Evolutionary conservation across 2,888 invertebrate species (phyloP).

Genomic region (Habroteleia sp.): DNA sequence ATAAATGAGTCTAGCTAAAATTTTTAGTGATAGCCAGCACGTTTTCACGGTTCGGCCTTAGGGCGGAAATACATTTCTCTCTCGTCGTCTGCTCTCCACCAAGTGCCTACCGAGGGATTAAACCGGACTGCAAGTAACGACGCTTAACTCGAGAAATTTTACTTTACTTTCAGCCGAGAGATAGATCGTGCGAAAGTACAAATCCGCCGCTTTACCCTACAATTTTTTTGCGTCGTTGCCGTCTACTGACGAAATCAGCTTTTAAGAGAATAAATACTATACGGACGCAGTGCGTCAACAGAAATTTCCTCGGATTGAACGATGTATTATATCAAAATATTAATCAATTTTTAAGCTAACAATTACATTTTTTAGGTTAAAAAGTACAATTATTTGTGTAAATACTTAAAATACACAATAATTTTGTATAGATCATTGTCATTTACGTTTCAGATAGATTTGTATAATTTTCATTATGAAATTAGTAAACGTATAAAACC

Average conservation of each 20-base stretch:
- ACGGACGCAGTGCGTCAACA: conserved; percentile 25
- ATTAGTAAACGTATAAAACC: too few species aligned
- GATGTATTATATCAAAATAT: too few species aligned
- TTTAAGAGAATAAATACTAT: conserved; percentile 34
- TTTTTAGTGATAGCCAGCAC: conserved; percentile 71
- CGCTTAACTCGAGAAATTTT: conserved; percentile 40
- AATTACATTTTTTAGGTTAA: too few species aligned
- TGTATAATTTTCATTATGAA: too few species aligned
- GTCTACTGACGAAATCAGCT: conserved; percentile 19
- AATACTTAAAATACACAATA: too few species aligned
- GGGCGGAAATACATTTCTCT: conserved; percentile 44
- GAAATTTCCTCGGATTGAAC: too few species aligned
- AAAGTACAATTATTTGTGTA: too few species aligned
- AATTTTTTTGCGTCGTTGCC: conserved; percentile 6
- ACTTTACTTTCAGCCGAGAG: conserved; percentile 25
- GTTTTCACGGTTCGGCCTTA: conserved; percentile 46
- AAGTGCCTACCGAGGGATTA: conserved; percentile 28
- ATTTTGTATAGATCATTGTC: too few species aligned
- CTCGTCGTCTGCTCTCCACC: conserved; percentile 4
- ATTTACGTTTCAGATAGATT: too few species aligned
- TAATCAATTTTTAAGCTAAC: too few species aligned
- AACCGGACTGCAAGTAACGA: conserved; percentile 22
- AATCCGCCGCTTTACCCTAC: conserved; percentile 17
- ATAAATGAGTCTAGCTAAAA: conserved; percentile 58
- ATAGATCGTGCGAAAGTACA: conserved; percentile 44